Evolutionary conservation across 2,113 vertebrate genomes (phyloP), one percentile per base, ranked within the genome.

Genomic region (Ia io): DNA sequence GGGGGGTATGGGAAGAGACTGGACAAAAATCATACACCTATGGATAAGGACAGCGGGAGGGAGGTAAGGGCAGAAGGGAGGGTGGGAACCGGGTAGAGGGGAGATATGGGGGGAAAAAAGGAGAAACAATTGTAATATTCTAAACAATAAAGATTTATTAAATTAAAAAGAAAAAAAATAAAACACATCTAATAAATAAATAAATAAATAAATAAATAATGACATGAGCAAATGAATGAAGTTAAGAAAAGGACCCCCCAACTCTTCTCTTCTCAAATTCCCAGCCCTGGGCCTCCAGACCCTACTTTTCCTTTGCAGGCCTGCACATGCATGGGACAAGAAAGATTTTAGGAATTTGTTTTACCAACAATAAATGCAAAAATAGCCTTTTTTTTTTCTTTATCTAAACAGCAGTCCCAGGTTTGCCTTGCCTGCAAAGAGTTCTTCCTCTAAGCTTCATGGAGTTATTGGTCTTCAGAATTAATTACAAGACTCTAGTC

Each of bases 401-500:
- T 11, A 83, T 78, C 89, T 70, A 78, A 93, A 73, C 47, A 80
- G 32, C 63, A 84, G 10, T 32, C 35, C n/a, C 61, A 63, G 49
- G 2, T 79, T 90, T 96, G 73, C 59, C 63, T 89, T 61, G 53
- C 77, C 90, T 94, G 22, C 20, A 84, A 91, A 92, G 47, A 88
- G 47, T 87, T 89, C 70, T 83, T 95, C 59, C 71, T 84, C 84
- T 87, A 42, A 84, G 22, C 35, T 70, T 82, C 80, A n/a, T 67
- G 16, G 49, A 82, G 67, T 79, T 76, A 73, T 1, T 28, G 47
- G 71, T 88, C 79, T 94, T 95, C 51, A 56, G 82, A 96, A 94
- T 77, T 96, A 93, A 95, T 88, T 93, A 53, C 67, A 92, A 94
- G 96, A 83, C 47, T 93, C 80, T 90, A 90, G 71, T 88, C 76